Base-by-base conservation (phyloP, 1,140 invertebrate species). In the Campoletis sonorensis region DNA sequence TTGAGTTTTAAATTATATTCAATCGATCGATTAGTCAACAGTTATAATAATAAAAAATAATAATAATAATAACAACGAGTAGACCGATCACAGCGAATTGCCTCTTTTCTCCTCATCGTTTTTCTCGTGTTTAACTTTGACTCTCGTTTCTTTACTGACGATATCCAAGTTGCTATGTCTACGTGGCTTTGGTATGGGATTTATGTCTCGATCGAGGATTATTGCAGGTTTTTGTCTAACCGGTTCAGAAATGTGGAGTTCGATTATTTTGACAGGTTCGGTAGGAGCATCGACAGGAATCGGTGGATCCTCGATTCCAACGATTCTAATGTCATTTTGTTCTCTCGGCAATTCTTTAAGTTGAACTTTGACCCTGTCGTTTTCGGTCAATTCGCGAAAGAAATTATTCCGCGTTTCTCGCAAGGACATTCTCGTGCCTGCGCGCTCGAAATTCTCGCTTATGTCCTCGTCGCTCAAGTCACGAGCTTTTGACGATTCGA, bases 201-300 rank as follows among this genome's bases (percentile, higher is more conserved):
- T 91, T 11, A 89, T 64, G 8, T 87, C 83, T 1, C 37, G 11
- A 0, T 88, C 87, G 4, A 68, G 27, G 0, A 88, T 54, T 3
- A 87, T 81, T 13, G 90, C 86, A 0, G 88, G 82, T 58, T 83
- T 87, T 1, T 83, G 82, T 64, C 40, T 89, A 16, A 91, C 90
- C 11, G 90, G 90, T 51, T 91, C 90, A 0, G 88, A 87, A 78
- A 91, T 91, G n/a, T 91, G 90, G 49, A 91, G 67, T 40, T 91
- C 90, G 27, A 91, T 89, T 10, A 91, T 85, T 80, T 91, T 91
- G 0, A 91, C 85, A 1, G 89, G 82, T 10, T 90, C 87, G 23
- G 84, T 79, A 0, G 76, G 18, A 30, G 81, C 82, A 10, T 85
- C 82, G 16, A 81, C 16, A 0, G 87, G 81, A 72, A 83, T 68